Percentiles rank a stretch among this genome's conserved stretches.
Evolutionary conservation across 1,140 invertebrate genomes (phyloP).

Genomic region (Trichomalopsis sarcophagae): DNA sequence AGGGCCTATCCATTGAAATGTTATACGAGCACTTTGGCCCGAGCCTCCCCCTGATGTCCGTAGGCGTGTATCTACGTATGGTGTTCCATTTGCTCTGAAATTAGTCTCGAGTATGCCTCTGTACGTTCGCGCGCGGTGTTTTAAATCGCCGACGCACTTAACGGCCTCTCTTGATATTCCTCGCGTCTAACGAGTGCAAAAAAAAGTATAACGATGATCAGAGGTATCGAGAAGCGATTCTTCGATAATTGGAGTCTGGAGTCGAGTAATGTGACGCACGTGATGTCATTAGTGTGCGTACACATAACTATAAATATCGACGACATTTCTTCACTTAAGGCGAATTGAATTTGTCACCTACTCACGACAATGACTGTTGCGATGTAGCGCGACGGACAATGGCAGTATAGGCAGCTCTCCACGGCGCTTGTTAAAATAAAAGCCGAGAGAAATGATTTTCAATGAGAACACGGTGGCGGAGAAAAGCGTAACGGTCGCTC

Average conservation of each 20-base stretch:
- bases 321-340: neutral
- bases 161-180: neutral
- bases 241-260: neutral
- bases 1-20: slow-evolving; percentile 62
- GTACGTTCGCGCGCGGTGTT: slow-evolving; percentile 1
- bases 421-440: neutral
- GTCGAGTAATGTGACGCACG: neutral
- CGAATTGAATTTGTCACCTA: neutral
- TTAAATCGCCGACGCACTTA: neutral
- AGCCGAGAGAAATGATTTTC: neutral
- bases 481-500: neutral
- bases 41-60: neutral
- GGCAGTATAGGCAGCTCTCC: too few relatives aligned
- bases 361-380: neutral
- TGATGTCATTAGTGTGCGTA: neutral
- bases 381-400: too few relatives aligned
- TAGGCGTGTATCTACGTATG: neutral
- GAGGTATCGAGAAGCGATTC: neutral
- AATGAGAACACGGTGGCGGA: neutral
- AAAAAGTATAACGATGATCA: neutral
- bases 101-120: slow-evolving; percentile 55
- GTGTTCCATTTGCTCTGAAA: slow-evolving; percentile 58
- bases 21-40: slow-evolving; percentile 58
- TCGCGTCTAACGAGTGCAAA: neutral
- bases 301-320: neutral